Conservation (phyloP, 2,797 vertebrate species). For the Tympanoctomys barrerae region DNA sequence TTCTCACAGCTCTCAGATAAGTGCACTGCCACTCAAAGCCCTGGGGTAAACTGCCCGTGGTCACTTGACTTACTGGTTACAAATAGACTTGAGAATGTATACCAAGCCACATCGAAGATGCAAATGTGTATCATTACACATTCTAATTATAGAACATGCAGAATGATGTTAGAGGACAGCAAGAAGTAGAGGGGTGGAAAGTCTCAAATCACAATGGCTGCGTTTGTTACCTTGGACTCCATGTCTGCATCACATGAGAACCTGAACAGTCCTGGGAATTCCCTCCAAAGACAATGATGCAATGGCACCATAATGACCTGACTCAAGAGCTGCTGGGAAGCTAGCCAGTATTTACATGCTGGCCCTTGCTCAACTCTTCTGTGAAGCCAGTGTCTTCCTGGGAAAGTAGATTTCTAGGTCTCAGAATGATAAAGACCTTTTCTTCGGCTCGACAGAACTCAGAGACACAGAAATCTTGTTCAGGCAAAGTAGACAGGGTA, state of each 20-base stretch:
- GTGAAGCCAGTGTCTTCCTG: neutral
- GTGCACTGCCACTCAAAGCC: neutral
- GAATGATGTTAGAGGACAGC: neutral
- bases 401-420: conserved; percentile 28
- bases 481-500: neutral
- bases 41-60: neutral
- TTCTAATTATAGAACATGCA: neutral
- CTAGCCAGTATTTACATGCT: conserved; percentile 15
- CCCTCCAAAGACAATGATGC: conserved; percentile 44
- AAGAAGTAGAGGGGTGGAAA: neutral
- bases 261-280: conserved; percentile 64
- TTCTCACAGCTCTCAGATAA: neutral
- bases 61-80: neutral
- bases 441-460: conserved; percentile 34
- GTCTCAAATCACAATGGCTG: neutral
- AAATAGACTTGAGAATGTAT: neutral
- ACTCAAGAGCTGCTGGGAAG: conserved; percentile 50
- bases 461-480: neutral
- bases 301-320: conserved; percentile 23
- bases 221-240: conserved; percentile 4
- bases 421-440: conserved; percentile 22
- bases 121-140: neutral
- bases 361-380: conserved; percentile 5
- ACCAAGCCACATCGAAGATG: neutral
- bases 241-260: conserved; percentile 25